These are phyloP conservation scores for Onychomys torridus DNA, from an alignment of 2,797 vertebrate genomes.

Conservation along the genomic window DNA sequence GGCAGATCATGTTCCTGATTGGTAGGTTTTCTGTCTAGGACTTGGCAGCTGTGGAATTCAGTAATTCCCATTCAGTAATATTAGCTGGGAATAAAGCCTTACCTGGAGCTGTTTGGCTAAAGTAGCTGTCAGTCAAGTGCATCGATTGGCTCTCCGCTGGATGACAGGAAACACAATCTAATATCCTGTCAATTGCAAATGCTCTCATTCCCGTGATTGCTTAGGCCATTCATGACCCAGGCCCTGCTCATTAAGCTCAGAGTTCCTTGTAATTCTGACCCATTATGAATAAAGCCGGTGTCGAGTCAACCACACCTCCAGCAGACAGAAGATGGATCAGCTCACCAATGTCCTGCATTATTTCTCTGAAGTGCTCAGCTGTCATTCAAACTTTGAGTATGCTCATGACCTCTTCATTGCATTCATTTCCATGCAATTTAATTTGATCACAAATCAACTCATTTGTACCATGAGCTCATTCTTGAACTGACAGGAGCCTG, in stretches of 20 bases:
- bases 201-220: neutral
- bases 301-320: neutral
- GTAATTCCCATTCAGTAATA: neutral
- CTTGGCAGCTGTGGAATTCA: neutral
- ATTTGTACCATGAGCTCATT: conserved; percentile 34
- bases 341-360: accelerated
- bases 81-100: neutral
- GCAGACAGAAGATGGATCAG: neutral
- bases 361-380: neutral
- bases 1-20: accelerated
- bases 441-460: conserved; percentile 52
- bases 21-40: neutral
- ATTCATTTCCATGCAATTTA: conserved; percentile 72
- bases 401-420: conserved; percentile 35
- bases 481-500: neutral
- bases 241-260: conserved; percentile 7
- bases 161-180: conserved; percentile 1
- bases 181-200: neutral
- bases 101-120: neutral
- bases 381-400: conserved; percentile 8
- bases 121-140: neutral
- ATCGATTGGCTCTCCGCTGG: accelerated
- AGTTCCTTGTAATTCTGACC: neutral
- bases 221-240: neutral
- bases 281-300: neutral